Base-by-base conservation (phyloP, 2,888 invertebrate species). In the Nymphalis c-album region DNA sequence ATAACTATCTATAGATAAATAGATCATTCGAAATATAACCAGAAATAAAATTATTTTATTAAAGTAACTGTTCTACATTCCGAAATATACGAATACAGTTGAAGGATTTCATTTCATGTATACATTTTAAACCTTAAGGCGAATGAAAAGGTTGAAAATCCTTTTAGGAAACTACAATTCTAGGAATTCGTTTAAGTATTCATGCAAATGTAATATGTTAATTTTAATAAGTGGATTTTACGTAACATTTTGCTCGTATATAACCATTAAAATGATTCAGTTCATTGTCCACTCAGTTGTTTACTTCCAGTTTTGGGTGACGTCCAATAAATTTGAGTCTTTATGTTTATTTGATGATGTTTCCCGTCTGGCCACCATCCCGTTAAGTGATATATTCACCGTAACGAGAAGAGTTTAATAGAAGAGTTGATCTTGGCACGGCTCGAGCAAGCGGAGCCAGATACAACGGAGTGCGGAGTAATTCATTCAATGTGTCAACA, bases 331-430 rank as follows among this genome's bases (percentile, higher is more conserved):
- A 71, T 74, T 69, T 64, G 51, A 67, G 68, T 65, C 63, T 71
- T 73, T 69, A 72, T 70, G 66, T 69, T 71, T 72, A 72, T 75
- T 73, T 66, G 72, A 72, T 71, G 71, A 72, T 69, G 62, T 69
- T 73, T 72, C 71, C 73, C 67, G 76, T 74, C 75, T 73, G 73
- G 71, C 71, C 71, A 67, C 69, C 68, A 63, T 66, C 69, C 67
- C 72, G 69, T 69, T 71, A 68, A 74, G 71, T 68, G 71, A 72
- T 74, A 69, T 71, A 74, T 73, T 70, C 68, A 63, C 67, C 64
- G 68, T 68, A 71, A 63, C 50, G 59, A 66, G 51, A 47, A 65
- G 53, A 68, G 60, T 73, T 72, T 63, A 71, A 70, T 71, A 69
- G 67, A 55, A 70, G 70, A 69, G 69, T 68, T 58, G 53, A 70